These are phyloP conservation scores for Porites evermanni DNA, from an alignment of 92 coral and sea anemone species.

Conservation along the genomic window DNA sequence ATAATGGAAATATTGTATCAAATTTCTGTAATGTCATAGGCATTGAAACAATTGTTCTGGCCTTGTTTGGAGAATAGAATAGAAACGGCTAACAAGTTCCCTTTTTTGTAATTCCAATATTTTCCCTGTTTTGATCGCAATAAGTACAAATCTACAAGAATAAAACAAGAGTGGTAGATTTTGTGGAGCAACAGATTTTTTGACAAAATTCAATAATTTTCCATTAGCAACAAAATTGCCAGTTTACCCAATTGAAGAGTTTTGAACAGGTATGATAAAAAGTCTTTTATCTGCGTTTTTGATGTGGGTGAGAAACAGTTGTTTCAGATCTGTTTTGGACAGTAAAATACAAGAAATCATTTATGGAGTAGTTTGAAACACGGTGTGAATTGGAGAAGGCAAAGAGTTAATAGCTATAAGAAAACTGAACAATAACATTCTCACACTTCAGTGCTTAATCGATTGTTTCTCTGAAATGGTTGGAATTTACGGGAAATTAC, in stretches of 20 bases:
- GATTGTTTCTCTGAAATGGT: constrained; percentile 17
- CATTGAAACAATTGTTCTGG: background rate
- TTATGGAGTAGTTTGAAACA: background rate
- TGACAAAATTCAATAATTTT: background rate
- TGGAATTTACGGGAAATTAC: constrained; percentile 28
- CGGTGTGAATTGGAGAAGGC: background rate
- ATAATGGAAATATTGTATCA: constrained; percentile 9
- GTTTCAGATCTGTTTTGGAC: background rate
- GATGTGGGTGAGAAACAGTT: background rate
- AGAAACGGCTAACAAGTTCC: background rate
- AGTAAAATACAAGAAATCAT: too few relatives aligned
- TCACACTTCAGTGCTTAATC: constrained; percentile 16
- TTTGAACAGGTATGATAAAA: too few relatives aligned
- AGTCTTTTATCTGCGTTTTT: too few relatives aligned
- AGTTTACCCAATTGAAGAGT: background rate
- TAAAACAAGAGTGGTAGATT: background rate
- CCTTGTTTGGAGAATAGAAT: background rate
- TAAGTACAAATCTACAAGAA: background rate
- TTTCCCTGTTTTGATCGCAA: background rate
- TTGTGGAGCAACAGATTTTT: background rate
- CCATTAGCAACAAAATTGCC: background rate
- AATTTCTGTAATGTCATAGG: background rate
- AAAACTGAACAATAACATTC: constrained; percentile 36
- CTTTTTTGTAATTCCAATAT: background rate
- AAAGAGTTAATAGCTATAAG: background rate